Evolutionary conservation across 2,113 vertebrate species (phyloP).

Genomic region (Osmerus mordax): DNA sequence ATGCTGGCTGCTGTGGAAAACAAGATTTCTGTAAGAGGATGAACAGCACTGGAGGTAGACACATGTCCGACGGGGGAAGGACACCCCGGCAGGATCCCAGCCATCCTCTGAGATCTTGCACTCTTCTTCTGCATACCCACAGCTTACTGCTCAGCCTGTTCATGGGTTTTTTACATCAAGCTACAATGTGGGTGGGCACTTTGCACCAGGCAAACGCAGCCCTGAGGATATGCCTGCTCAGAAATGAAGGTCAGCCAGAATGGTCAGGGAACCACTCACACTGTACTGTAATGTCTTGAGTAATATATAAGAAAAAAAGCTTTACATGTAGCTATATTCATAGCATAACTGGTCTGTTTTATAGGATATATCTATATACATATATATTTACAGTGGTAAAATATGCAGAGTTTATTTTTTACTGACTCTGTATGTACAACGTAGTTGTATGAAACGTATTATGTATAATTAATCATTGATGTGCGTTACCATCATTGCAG

Average conservation of each 20-base stretch:
- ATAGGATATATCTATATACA: constrained; percentile 65
- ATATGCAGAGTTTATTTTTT: constrained; percentile 85
- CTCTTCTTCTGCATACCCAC: constrained; percentile 32
- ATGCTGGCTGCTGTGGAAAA: constrained; percentile 91
- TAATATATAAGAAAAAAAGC: constrained; percentile 82
- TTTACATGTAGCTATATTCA: constrained; percentile 86
- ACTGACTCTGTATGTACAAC: constrained; percentile 80
- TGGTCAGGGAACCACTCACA: constrained; percentile 86
- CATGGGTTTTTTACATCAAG: constrained; percentile 4
- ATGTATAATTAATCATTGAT: constrained; percentile 40
- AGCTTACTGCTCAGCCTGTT: constrained; percentile 10
- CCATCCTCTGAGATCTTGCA: constrained; percentile 54
- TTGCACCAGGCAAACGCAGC: constrained; percentile 27
- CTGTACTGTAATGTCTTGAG: constrained; percentile 72
- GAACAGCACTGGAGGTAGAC: constrained; percentile 46
- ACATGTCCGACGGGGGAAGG: constrained; percentile 1
- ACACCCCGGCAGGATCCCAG: constrained; percentile 55
- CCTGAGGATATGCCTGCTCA: constrained; percentile 45
- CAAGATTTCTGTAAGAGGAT: constrained; percentile 91
- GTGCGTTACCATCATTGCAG: constrained; percentile 36
- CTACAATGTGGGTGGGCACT: constrained; percentile 30
- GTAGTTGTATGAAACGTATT: constrained; percentile 60
- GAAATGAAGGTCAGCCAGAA: constrained; percentile 77
- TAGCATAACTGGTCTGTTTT: constrained; percentile 47
- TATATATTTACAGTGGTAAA: constrained; percentile 82